Evolutionary conservation across 2,888 invertebrate genomes (phyloP), one percentile per base, ranked within the genome.

Genomic region (Smittia sp.): DNA sequence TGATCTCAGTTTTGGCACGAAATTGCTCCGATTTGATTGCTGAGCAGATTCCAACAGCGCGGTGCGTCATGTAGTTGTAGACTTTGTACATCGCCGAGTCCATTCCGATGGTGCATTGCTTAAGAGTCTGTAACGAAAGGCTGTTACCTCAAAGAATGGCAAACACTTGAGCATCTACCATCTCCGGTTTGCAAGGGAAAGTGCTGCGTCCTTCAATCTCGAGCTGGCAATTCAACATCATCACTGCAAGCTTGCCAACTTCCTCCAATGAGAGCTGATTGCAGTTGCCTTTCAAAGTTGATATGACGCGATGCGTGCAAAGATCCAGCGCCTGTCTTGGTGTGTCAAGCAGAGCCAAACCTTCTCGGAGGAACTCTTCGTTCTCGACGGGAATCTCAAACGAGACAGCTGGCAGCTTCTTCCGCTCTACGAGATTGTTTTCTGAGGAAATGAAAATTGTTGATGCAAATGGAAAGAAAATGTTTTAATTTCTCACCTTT

Each of bases 21-120:
- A 89, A 89, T 78, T 89, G 89, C 39, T 84, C 84, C 78, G 88
- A 88, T 72, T 89, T 82, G 18, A 87, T 83, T 15, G 86, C 81
- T 77, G 88, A 87, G 78, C 90, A 90, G 74, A 90, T 86, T n/a
- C 89, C 88, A 75, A 87, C 82, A 0, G 88, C 89, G 76, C 89
- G 80, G 78, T 89, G 89, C 75, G 86, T 86, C 81, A 89, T 86
- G 69, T 89, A 82, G 79, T 88, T 88, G 78, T 89, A 90, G n/a
- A 87, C 85, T 78, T 88, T 89, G 89, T 89, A 89, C 63, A 86
- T 86, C 77, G 87, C 86, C 1, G 86, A 80, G 78, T 89, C 88
- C 89, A 90, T 89, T 41, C 83, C 80, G 22, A 80, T 83, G 1
- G 89, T 89, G 78, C 90, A 90, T 75, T 87, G 86, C n/a, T 46